Base-by-base conservation (phyloP, 2,113 vertebrate species). In the Odocoileus hemionus region DNA sequence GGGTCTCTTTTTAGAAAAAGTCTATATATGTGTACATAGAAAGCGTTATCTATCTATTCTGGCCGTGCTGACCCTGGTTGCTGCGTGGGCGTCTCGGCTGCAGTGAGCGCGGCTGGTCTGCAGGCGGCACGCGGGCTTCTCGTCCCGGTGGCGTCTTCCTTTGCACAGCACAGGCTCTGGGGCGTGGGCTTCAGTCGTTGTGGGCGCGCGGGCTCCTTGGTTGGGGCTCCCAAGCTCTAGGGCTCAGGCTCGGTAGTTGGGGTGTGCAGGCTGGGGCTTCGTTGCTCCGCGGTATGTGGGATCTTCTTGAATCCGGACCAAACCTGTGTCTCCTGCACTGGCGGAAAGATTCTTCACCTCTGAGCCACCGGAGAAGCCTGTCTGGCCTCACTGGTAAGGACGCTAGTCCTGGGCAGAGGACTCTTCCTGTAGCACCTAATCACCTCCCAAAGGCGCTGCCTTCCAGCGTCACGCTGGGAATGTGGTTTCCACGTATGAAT, bases 141-240 rank as follows among this genome's bases (percentile, higher is more conserved):
- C 21, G 2, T 4, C 25, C 11, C 11, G 1, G 11, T 13, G 21
- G 70, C 21, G 13, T 1, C 21, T 21, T 7, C 3, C 1, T 21
- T 26, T 25, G n/a, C 11, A 36, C 5, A 1, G 2, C 67, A 3
- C 70, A 13, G 70, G 70, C 36, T 14, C 21, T 14, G 7, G 36
- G 36, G 13, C 57, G 3, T 3, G 21, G 36, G 70, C 36, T 39
- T 7, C 70, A 14, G 70, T 2, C 25, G 36, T 13, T 25, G 36
- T 26, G 70, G 70, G 21, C 23, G 1, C 0, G 6, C 0, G 2
- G 70, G 36, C 70, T 76, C 70, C 36, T 39, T 26, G 21, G 23
- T 39, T 76, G 70, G 21, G 12, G 70, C 70, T 76, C 70, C 23
- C 36, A 14, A 43, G 70, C 17, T 25, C 70, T 14, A 14, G 23